These are phyloP conservation scores for Eurystomus glaucurus DNA, from an alignment of 2,797 vertebrate species.

Conservation along the genomic window DNA sequence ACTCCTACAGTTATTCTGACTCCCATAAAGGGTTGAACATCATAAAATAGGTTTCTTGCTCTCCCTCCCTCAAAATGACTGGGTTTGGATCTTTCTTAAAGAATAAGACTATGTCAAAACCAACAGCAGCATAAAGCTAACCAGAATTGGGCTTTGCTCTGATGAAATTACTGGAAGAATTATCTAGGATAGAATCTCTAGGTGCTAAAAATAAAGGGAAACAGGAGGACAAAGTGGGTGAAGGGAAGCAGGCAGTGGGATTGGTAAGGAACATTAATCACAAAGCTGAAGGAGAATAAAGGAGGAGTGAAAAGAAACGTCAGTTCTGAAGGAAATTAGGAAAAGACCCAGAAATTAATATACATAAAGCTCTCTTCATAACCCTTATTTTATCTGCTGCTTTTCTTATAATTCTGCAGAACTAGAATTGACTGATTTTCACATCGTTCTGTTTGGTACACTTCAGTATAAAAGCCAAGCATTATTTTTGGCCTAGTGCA, in stretches of 20 bases:
- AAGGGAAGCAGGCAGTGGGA: not conserved
- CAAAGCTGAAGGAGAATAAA: constrained; percentile 16
- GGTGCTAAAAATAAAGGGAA: constrained; percentile 47
- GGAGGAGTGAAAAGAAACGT: constrained; percentile 15
- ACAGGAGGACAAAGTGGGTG: constrained; percentile 28
- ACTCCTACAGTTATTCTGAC: not conserved
- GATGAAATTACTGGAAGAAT: constrained; percentile 16
- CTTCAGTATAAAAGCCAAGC: not conserved
- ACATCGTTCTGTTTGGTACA: not conserved
- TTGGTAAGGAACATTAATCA: constrained; percentile 38
- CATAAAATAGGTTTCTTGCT: not conserved
- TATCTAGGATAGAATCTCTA: not conserved
- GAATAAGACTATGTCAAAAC: not conserved
- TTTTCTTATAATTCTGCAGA: not conserved
- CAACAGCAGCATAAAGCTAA: not conserved
- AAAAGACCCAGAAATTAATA: not conserved
- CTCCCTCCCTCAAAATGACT: not conserved
- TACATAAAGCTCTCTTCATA: not conserved
- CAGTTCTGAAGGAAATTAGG: not conserved
- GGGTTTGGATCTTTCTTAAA: not conserved
- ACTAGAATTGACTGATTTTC: not conserved
- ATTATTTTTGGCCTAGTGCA: not conserved
- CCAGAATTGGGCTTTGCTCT: not conserved
- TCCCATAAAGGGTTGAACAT: not conserved
- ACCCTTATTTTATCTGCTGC: not conserved